Evolutionary conservation across 2,888 invertebrate genomes (phyloP).

Genomic region (Drosophila subquinaria): DNA sequence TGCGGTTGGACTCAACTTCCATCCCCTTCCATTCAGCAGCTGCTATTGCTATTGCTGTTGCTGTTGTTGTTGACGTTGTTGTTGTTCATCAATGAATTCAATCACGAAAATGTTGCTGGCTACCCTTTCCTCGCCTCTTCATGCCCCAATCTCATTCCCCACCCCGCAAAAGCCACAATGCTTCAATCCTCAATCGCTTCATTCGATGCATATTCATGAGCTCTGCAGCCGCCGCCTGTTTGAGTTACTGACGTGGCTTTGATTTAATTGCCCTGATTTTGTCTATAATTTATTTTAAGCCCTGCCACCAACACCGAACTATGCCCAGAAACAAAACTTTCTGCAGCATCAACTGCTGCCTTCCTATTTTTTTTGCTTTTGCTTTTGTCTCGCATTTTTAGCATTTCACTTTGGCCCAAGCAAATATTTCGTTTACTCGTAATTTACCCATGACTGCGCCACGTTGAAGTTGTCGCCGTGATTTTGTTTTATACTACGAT

Average conservation of each 20-base stretch:
- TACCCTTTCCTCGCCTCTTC: neutral
- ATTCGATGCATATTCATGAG: conserved; percentile 73
- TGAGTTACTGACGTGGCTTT: conserved; percentile 74
- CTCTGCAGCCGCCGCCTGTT: conserved; percentile 46
- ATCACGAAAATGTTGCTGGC: conserved; percentile 71
- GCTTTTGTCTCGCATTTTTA: conserved; percentile 26
- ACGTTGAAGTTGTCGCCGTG: conserved; percentile 34
- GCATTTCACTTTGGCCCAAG: conserved; percentile 28
- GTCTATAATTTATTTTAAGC: conserved; percentile 71
- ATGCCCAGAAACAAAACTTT: conserved; percentile 27
- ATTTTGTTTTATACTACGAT: conserved; percentile 29
- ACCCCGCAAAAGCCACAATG: conserved; percentile 18
- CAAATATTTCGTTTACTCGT: conserved; percentile 44
- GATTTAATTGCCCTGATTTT: conserved; percentile 77
- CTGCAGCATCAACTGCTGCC: conserved; percentile 8
- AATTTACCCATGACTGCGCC: conserved; percentile 46
- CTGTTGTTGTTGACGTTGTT: conserved; percentile 20
- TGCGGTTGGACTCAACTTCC: conserved; percentile 24
- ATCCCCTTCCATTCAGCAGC: neutral
- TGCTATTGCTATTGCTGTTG: too few relatives aligned
- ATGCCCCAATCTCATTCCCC: conserved; percentile 6
- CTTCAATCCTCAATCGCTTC: conserved; percentile 31
- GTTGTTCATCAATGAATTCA: conserved; percentile 79
- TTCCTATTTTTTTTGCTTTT: conserved; percentile 9
- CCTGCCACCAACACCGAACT: conserved; percentile 28